Percentiles rank a stretch among this genome's conserved stretches.
Evolutionary conservation across 2,797 vertebrate genomes (phyloP).

Genomic region (Tiaroga cobitis): DNA sequence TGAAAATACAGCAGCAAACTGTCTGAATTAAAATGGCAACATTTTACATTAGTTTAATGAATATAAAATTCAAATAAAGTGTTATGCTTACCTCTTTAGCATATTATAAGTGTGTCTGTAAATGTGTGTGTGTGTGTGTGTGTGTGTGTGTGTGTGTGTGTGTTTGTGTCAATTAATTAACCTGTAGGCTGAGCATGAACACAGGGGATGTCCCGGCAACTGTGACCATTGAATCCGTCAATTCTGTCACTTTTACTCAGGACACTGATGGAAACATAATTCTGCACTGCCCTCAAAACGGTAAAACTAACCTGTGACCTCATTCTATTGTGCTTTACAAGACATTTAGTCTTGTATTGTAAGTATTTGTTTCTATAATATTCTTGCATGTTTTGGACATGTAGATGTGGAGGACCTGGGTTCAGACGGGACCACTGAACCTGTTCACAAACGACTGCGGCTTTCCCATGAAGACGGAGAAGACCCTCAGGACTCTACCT

Average conservation of each 20-base stretch:
- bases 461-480: conserved; percentile 85
- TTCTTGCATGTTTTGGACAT: not conserved
- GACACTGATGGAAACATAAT: conserved; percentile 94
- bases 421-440: conserved; percentile 84
- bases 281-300: conserved; percentile 90
- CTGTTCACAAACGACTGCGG: conserved; percentile 90
- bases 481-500: conserved; percentile 74
- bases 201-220: conserved; percentile 87
- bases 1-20: not conserved
- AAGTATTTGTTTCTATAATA: not conserved
- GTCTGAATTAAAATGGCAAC: not conserved
- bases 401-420: conserved; percentile 79
- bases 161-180: not conserved
- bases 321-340: not conserved
- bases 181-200: conserved; percentile 90
- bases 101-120: not conserved
- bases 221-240: conserved; percentile 85
- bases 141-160: not conserved
- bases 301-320: conserved; percentile 68
- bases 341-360: not conserved
- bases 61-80: not conserved
- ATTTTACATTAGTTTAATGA: not conserved
- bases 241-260: conserved; percentile 91
- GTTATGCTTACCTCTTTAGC: no score
- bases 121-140: no score